Conservation (phyloP, 1,140 invertebrate species). For the Gonatopus flavifemur region DNA sequence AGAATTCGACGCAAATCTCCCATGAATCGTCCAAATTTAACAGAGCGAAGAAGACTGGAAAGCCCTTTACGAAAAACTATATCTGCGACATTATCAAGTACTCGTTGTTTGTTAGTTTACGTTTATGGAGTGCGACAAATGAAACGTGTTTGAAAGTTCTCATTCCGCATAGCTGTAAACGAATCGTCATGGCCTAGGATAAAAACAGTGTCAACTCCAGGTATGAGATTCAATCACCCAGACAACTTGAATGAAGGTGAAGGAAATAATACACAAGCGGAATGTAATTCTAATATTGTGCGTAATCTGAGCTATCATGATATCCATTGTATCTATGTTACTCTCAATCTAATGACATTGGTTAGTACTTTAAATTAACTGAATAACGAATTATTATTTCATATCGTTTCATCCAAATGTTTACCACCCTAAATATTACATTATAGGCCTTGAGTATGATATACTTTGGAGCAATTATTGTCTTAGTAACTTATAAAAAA, state of each 20-base stretch:
- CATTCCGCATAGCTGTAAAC: slow-evolving; percentile 5
- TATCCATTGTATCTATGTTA: slow-evolving; percentile 10
- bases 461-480: slow-evolving; percentile 6
- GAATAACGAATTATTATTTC: not conserved
- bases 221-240: slow-evolving; percentile 12
- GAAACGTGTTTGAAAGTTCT: not conserved
- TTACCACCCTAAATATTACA: not conserved
- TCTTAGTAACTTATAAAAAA: slow-evolving; percentile 6
- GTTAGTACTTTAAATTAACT: not conserved
- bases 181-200: slow-evolving; percentile 7
- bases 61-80: slow-evolving; percentile 14
- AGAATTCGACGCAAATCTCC: slow-evolving; percentile 17
- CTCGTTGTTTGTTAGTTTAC: slow-evolving; percentile 1
- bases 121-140: not conserved
- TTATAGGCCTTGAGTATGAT: slow-evolving; percentile 10
- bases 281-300: not conserved
- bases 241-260: not conserved
- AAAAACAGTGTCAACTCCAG: slow-evolving; percentile 15
- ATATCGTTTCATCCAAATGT: too few species aligned
- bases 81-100: slow-evolving; percentile 14
- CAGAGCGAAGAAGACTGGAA: not conserved
- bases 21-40: slow-evolving; percentile 2
- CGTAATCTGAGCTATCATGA: slow-evolving; percentile 10
- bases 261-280: not conserved
- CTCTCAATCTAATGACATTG: slow-evolving; percentile 16